Evolutionary conservation across 1,140 invertebrate genomes (phyloP).

Genomic region (Scaptomyza pallida): DNA sequence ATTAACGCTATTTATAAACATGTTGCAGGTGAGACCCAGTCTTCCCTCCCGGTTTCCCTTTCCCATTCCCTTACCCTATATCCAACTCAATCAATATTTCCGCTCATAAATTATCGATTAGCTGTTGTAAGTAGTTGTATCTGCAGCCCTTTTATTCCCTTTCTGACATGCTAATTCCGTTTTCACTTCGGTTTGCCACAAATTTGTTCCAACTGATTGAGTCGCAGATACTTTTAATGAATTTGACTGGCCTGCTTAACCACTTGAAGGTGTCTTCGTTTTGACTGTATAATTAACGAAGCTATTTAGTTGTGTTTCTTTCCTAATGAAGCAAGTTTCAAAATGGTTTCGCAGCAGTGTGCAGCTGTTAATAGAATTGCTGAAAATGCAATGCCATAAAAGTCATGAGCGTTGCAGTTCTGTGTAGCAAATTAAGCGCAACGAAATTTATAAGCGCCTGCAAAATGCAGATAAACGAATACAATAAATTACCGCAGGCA

Average conservation of each 20-base stretch:
- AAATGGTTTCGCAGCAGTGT: constrained; percentile 15
- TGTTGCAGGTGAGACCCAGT: constrained; percentile 55
- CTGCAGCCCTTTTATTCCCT: constrained; percentile 7
- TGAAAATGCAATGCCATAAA: constrained; percentile 40
- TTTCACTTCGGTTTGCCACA: constrained; percentile 40
- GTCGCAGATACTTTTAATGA: constrained; percentile 67
- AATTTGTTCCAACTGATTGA: constrained; percentile 54
- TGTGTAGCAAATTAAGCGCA: constrained; percentile 43
- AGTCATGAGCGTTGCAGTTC: constrained; percentile 32
- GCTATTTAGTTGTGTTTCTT: neutral
- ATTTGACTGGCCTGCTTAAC: constrained; percentile 31
- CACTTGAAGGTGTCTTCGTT: constrained; percentile 6
- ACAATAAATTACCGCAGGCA: constrained; percentile 41
- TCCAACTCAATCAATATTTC: constrained; percentile 56
- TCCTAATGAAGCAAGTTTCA: neutral
- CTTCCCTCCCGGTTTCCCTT: neutral
- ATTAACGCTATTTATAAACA: constrained; percentile 79
- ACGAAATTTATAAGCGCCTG: constrained; percentile 55
- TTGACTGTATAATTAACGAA: constrained; percentile 6
- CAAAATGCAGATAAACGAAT: constrained; percentile 56
- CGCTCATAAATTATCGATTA: constrained; percentile 78
- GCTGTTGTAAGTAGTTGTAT: constrained; percentile 41
- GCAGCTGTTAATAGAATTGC: constrained; percentile 12
- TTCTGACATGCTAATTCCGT: constrained; percentile 71
- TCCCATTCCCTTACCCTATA: too few relatives aligned